Evolutionary conservation across 2,888 invertebrate species (phyloP), one percentile per base, ranked within the genome.

Genomic region (Heliothis peltigera): DNA sequence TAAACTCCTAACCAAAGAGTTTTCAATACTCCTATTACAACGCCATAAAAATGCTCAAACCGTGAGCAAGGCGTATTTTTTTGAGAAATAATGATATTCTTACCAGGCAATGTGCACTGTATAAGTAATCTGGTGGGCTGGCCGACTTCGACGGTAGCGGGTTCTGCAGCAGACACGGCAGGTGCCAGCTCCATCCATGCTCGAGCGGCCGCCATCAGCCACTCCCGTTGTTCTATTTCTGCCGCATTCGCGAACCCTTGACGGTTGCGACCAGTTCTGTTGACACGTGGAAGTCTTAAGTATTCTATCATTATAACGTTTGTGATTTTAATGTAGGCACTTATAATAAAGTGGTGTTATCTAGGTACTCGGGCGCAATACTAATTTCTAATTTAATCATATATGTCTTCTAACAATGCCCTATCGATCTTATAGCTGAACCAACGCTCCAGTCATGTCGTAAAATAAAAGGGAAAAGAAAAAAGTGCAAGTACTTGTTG

Each of bases 161-260:
- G 95, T 73, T 96, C 95, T 10, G 83, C 77, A 18, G 89, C 87
- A 0, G 89, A 85, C 1, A 84, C 84, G 0, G 90, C 91, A 0
- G 95, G 95, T 0, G 95, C 95, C 75, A 97, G 94, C 84, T 97
- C 97, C 95, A 97, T 96, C 97, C 97, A 97, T 46, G 97, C 97
- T 54, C 96, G 93, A 0, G 97, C 96, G 4, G 95, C 94, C 53
- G 92, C 94, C 95, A 95, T 81, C 84, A 91, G 83, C 88, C 86
- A 89, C 63, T 90, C 95, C 39, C 93, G 93, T 84, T 87, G 95
- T 80, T 95, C 94, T 52, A 88, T 66, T 64, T 92, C 92, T 0
- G 89, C 88, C 1, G 89, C 84, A 39, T 84, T 90, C 15, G 92
- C 91, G 77, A 93, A 96, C 46, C 93, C 95, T 80, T 94, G 92